phyloP scores from a whole-genome alignment of 2,888 invertebrate genomes.

The Chaitophorus viminalis region DNA sequence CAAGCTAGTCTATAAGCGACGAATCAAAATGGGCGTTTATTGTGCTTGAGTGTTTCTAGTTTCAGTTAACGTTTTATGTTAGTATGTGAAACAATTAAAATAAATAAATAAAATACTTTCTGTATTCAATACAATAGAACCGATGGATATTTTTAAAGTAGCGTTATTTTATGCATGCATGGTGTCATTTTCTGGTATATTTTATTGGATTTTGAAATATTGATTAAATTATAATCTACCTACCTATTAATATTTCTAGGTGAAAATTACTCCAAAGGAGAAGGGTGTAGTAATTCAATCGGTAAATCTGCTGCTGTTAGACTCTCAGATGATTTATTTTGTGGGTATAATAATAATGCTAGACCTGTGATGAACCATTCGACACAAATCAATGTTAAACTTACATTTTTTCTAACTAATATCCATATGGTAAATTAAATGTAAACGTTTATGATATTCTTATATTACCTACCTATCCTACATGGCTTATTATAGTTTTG shows the following conservation, averaged over 20 bases:
- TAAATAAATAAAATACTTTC: no score
- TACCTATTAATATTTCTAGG: neutral
- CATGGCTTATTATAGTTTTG: no score
- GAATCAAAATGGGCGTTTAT: slow-evolving; percentile 31
- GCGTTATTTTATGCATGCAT: neutral
- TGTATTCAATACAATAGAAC: neutral
- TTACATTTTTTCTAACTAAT: neutral
- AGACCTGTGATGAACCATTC: slow-evolving; percentile 47
- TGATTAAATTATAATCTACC: neutral
- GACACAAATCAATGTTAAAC: slow-evolving; percentile 19
- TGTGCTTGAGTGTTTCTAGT: neutral
- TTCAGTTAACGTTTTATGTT: neutral
- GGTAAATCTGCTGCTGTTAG: slow-evolving; percentile 28
- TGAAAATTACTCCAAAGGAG: neutral
- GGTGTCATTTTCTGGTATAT: slow-evolving; percentile 6
- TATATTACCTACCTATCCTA: no score
- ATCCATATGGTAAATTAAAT: slow-evolving; percentile 33
- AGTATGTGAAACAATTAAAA: no score
- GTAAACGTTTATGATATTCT: neutral
- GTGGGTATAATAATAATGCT: slow-evolving; percentile 23
- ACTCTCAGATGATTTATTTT: slow-evolving; percentile 50
- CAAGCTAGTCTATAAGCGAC: neutral
- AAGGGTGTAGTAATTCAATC: slow-evolving; percentile 5
- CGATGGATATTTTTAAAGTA: slow-evolving; percentile 27
- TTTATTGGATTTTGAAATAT: neutral